These are phyloP conservation scores for Neodontobutis hainanensis DNA, from an alignment of 2,113 vertebrate genomes.

Conservation along the genomic window DNA sequence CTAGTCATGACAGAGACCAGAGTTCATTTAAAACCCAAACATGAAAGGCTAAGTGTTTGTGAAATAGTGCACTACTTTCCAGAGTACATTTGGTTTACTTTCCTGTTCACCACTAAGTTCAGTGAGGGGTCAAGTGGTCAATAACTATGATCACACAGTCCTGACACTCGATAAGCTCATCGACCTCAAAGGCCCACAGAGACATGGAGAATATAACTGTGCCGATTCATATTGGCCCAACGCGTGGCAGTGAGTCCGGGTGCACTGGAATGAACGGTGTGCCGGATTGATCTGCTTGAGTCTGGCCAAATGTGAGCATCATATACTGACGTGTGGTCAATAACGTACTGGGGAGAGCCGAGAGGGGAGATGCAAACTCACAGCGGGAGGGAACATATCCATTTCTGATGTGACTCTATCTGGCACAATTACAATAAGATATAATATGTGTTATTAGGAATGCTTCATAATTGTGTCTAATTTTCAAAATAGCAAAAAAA, in stretches of 20 bases:
- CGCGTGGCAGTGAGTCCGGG: not conserved
- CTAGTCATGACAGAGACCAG: too few species aligned
- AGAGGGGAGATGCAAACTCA: constrained; percentile 9
- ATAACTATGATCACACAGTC: constrained; percentile 45
- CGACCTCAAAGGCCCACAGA: constrained; percentile 35
- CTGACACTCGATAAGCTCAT: constrained; percentile 29
- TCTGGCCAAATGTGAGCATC: constrained; percentile 31
- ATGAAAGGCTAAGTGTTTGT: not conserved
- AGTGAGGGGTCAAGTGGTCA: constrained; percentile 39
- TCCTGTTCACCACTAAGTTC: constrained; percentile 18
- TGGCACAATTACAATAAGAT: constrained; percentile 21
- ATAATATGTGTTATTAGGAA: not conserved
- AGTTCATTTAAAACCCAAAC: too few species aligned
- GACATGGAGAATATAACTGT: constrained; percentile 47
- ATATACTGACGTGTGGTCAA: constrained; percentile 39
- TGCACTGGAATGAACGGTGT: not conserved
- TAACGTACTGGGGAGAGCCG: constrained; percentile 26
- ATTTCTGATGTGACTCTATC: constrained; percentile 35
- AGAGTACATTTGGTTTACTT: not conserved
- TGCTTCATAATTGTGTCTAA: not conserved
- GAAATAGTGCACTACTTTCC: not conserved
- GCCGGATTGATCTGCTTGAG: constrained; percentile 53
- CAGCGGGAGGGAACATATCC: constrained; percentile 25
- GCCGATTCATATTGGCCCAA: constrained; percentile 17
- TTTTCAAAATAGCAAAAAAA: too few species aligned